Conservation (phyloP, 1,140 invertebrate species). For the Drepana arcuata region DNA sequence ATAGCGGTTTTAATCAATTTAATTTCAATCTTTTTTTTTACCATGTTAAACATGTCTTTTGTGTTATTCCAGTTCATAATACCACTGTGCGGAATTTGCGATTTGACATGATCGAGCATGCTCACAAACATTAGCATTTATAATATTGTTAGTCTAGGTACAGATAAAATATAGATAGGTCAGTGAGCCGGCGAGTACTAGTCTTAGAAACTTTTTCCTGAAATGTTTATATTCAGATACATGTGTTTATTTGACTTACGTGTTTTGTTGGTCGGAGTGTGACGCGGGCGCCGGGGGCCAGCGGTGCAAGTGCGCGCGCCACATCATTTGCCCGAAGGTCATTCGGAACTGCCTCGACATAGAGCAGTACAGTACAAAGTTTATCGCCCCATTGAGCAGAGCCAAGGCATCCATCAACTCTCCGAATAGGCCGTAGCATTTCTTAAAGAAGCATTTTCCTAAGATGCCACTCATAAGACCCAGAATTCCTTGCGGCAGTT, state of each 20-base stretch:
- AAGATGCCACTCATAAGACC: constrained; percentile 80
- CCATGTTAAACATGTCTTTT: too few species aligned
- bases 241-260: constrained; percentile 43
- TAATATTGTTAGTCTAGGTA: too few species aligned
- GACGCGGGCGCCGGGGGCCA: constrained; percentile 42
- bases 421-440: constrained; percentile 85
- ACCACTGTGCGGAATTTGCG: too few species aligned
- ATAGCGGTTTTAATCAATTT: too few species aligned
- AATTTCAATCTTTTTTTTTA: too few species aligned
- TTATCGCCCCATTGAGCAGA: constrained; percentile 91
- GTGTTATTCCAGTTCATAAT: too few species aligned
- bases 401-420: constrained; percentile 94
- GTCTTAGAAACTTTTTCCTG: too few species aligned
- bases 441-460: constrained; percentile 81
- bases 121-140: too few species aligned
- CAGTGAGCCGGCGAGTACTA: too few species aligned
- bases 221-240: too few species aligned
- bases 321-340: constrained; percentile 87
- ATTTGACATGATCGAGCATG: too few species aligned
- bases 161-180: too few species aligned
- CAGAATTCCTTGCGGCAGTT: constrained; percentile 87
- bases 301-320: constrained; percentile 64
- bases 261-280: constrained; percentile 50
- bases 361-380: constrained; percentile 94
- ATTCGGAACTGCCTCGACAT: constrained; percentile 94